Conservation (phyloP, 1,140 invertebrate genomes). For the Pteromalus puparum region DNA sequence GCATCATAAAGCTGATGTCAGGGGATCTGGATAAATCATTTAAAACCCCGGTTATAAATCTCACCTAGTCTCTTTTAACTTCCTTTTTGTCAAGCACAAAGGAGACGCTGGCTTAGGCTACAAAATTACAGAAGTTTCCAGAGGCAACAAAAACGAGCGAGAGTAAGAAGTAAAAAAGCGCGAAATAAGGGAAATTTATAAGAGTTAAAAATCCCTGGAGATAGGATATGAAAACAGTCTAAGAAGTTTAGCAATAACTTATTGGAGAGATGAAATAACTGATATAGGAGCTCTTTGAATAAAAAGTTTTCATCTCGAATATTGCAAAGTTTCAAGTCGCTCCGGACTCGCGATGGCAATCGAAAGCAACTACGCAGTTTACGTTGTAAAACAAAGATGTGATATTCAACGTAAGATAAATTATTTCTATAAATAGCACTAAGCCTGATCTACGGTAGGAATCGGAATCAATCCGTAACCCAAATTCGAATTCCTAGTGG, state of each 20-base stretch:
- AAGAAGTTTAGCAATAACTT: neutral
- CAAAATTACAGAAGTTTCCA: slow-evolving; percentile 1
- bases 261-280: slow-evolving; percentile 17
- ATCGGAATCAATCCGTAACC: neutral
- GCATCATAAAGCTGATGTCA: neutral
- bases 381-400: too few relatives aligned
- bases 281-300: neutral
- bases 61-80: slow-evolving; percentile 2
- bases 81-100: neutral
- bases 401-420: too few relatives aligned
- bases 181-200: neutral
- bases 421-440: neutral
- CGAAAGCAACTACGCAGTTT: too few relatives aligned
- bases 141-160: neutral
- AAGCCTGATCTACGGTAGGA: neutral
- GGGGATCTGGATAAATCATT: slow-evolving; percentile 9
- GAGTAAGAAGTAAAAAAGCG: neutral
- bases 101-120: neutral
- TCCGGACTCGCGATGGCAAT: too few relatives aligned
- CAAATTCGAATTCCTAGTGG: neutral
- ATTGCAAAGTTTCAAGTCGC: neutral
- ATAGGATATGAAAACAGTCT: neutral
- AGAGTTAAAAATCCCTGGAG: neutral
- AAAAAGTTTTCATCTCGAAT: neutral
- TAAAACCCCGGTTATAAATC: neutral